phyloP scores from a whole-genome alignment of 2,797 vertebrate genomes.

The Falco naumanni region DNA sequence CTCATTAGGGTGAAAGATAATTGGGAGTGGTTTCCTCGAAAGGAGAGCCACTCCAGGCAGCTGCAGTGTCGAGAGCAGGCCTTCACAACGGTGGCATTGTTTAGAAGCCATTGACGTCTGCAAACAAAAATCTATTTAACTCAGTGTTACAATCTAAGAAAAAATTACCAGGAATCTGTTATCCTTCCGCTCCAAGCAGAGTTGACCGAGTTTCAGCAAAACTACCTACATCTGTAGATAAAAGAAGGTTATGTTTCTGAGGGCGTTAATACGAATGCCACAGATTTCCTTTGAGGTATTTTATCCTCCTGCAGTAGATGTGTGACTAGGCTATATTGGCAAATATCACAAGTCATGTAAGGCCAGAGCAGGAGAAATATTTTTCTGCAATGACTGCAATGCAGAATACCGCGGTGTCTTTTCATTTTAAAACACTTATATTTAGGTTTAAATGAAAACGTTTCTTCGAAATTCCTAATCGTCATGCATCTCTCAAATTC shows the following conservation, averaged over 20 bases:
- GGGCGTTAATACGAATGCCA: background rate
- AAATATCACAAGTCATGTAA: background rate
- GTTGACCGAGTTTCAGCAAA: background rate
- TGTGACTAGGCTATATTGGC: background rate
- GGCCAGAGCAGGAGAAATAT: background rate
- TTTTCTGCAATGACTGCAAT: background rate
- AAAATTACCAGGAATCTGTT: background rate
- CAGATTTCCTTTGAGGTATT: background rate
- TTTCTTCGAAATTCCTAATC: background rate
- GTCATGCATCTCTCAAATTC: background rate
- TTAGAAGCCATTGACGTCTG: background rate
- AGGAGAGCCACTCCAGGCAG: background rate
- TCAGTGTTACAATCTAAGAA: background rate
- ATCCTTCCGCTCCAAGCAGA: background rate
- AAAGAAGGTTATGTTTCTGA: background rate
- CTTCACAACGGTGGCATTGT: background rate
- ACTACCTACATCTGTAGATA: background rate
- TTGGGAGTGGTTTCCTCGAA: background rate
- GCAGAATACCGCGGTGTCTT: background rate
- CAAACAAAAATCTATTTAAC: constrained; percentile 6
- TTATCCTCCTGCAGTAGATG: background rate
- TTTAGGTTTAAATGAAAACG: background rate
- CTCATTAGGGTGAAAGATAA: background rate
- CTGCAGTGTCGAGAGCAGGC: background rate
- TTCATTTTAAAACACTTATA: background rate